Evolutionary conservation across 2,113 vertebrate genomes (phyloP), one percentile per base, ranked within the genome.

Genomic region (Struthio camelus): DNA sequence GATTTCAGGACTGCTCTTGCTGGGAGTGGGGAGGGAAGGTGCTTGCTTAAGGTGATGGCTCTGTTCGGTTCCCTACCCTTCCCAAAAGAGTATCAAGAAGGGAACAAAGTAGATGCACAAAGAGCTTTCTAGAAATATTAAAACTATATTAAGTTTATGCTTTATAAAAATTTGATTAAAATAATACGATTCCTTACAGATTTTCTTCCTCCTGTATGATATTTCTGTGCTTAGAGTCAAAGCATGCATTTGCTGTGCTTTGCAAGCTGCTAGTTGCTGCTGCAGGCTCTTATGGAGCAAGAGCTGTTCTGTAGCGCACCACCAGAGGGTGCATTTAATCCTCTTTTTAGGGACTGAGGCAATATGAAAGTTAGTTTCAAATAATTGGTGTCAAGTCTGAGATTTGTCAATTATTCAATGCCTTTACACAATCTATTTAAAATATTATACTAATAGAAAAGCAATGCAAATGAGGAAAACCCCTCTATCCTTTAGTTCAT

Each of bases 251-350:
- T 30, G 54, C 56, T 32, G 56, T 10, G 56, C 56, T 18, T 32
- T 10, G 56, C 30, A 11, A 20, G 56, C 30, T 34, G 9, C 46
- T 15, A 16, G 44, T 19, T 48, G 64, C 64, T 12, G 64, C 28
- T 11, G 36, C n/a, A 50, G 36, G 40, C 13, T 72, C 13, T 72
- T 51, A 46, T 51, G 3, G 30, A 53, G 51, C 10, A 28, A 51
- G 2, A 8, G 56, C 46, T 3, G 42, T 65, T 58, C 66, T 32
- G 14, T 36, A 19, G 14, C 61, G 34, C 2, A 28, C 97, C 97
- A 95, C 95, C 32, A 89, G 96, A 89, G 96, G 96, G 96, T 53
- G 94, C 80, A 28, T 64, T 91, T 51, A 62, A 65, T 79, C 72
- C 88, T 76, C 83, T 93, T 65, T 20, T 34, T 80, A 27, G 18